Conservation (phyloP, 2,797 vertebrate genomes). For the Xenops minutus region DNA sequence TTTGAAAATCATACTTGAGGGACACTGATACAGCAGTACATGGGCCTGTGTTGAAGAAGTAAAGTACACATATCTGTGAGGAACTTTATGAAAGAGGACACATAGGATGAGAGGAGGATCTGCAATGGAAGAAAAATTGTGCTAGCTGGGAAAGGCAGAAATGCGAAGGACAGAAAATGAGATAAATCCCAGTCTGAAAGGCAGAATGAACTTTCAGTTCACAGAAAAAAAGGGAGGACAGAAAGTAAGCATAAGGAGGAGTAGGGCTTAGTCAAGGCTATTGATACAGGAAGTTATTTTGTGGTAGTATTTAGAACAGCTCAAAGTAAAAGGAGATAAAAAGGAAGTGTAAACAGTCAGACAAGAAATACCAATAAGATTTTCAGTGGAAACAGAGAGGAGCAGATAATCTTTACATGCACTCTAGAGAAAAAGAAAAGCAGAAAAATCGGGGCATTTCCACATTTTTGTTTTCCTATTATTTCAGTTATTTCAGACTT, state of each 20-base stretch:
- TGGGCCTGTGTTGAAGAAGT: background rate
- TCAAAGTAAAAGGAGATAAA: background rate
- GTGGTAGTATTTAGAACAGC: background rate
- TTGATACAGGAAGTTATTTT: background rate
- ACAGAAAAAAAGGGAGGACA: background rate
- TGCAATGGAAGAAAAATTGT: background rate
- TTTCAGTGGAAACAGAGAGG: background rate
- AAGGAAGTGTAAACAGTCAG: background rate
- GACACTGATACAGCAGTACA: background rate
- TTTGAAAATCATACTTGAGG: background rate
- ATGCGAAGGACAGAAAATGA: background rate
- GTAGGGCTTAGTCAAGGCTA: background rate
- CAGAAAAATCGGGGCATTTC: background rate
- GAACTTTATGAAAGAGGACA: background rate
- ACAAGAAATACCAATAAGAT: background rate
- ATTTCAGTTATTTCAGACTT: background rate
- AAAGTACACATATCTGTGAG: background rate
- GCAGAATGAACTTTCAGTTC: background rate
- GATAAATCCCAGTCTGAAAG: background rate
- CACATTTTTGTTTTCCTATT: background rate
- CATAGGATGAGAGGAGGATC: background rate
- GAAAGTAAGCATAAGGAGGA: background rate
- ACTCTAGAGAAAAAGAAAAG: background rate
- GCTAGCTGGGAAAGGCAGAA: background rate
- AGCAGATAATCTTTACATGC: background rate